Evolutionary conservation across 2,888 invertebrate species (phyloP).

Genomic region (Diploptera punctata): DNA sequence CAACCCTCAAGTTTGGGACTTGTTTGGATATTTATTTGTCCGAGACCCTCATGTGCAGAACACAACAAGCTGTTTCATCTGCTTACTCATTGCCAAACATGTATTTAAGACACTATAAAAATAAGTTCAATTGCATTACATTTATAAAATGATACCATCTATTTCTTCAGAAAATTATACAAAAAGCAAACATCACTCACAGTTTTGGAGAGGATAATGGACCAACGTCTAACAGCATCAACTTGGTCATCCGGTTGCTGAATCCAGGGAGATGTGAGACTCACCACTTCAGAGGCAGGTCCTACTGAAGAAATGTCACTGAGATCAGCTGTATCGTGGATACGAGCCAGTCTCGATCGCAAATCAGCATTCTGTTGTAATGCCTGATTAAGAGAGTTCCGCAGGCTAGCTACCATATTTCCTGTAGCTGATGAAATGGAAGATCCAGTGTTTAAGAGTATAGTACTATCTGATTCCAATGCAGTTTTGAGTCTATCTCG

Average conservation of each 20-base stretch:
- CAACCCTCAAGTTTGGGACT: too few relatives aligned
- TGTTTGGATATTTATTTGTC: too few relatives aligned
- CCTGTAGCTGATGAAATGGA: conserved; percentile 46
- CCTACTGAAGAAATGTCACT: conserved; percentile 66
- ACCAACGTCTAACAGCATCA: not conserved
- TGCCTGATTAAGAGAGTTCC: conserved; percentile 68
- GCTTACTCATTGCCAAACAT: too few relatives aligned
- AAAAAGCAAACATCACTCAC: not conserved
- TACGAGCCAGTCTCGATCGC: conserved; percentile 65
- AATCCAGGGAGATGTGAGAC: conserved; percentile 41
- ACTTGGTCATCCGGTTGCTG: not conserved
- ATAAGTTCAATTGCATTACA: too few relatives aligned
- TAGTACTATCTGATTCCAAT: conserved; percentile 58
- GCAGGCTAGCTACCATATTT: conserved; percentile 61
- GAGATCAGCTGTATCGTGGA: conserved; percentile 69
- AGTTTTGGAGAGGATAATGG: not conserved
- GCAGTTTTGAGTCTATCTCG: conserved; percentile 69
- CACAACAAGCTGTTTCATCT: too few relatives aligned
- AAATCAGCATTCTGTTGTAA: conserved; percentile 79
- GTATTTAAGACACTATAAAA: too few relatives aligned
- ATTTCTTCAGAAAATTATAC: not conserved
- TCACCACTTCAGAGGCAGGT: conserved; percentile 61
- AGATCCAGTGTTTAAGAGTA: conserved; percentile 15
- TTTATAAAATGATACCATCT: too few relatives aligned
- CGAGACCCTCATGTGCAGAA: too few relatives aligned